phyloP scores from a whole-genome alignment of 2,113 vertebrate species.

The Mesitornis unicolor region DNA sequence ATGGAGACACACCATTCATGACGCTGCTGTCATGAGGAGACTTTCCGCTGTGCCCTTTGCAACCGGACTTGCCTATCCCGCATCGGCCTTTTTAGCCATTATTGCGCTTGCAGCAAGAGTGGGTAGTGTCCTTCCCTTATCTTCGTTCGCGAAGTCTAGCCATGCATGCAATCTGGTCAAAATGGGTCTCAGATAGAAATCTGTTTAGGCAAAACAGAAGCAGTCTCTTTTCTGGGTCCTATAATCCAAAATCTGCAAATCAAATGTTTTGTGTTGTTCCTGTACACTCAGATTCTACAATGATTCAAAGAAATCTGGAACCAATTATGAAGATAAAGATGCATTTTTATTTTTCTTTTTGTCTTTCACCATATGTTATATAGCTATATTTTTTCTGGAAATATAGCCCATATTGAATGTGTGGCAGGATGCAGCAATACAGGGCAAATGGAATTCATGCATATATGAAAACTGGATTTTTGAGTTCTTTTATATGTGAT shows the following conservation, averaged over 20 bases:
- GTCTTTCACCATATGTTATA: background rate
- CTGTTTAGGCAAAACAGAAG: background rate
- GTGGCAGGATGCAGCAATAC: background rate
- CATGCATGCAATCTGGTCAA: background rate
- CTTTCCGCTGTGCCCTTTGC: no score
- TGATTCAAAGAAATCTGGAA: background rate
- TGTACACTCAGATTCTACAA: background rate
- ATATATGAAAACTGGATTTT: background rate
- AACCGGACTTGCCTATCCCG: no score
- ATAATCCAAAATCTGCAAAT: background rate
- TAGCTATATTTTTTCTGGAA: background rate
- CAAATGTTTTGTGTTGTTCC: accelerated
- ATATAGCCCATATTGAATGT: background rate
- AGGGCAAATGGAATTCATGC: background rate
- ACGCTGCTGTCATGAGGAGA: no score
- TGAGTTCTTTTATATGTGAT: background rate
- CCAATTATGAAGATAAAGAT: background rate
- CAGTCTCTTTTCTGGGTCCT: background rate
- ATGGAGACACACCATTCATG: no score
- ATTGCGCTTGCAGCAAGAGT: no score
- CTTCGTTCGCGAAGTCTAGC: no score
- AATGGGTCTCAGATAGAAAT: background rate
- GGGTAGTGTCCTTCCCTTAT: no score
- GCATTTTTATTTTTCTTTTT: background rate
- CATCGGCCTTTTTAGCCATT: no score